Base-by-base conservation (phyloP, 2,888 invertebrate genomes). In the Danaus chrysippus region DNA sequence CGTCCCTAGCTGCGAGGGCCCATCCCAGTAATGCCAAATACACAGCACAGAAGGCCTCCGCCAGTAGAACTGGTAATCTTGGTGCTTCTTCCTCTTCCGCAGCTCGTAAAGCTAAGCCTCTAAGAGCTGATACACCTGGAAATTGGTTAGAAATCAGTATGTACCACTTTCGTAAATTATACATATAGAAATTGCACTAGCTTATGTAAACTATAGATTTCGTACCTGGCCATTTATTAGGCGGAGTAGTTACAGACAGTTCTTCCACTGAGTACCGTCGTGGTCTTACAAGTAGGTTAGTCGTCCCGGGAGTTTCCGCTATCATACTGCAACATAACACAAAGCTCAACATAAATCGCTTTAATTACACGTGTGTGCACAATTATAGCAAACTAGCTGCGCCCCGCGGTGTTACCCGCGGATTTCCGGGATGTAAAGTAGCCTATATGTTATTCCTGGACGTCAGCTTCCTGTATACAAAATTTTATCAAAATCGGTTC, bases 71-170 rank as follows among this genome's bases (percentile, higher is more conserved):
- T 71, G 96, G 96, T 56, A 99, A 91, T 66, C 97, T 95, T 0
- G 99, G 99, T 1, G 97, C 95, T 76, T 97, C 97, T 71, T 96
- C 96, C 76, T 98, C 97, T 77, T 99, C 99, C 70, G 98, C 97
- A 73, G 99, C 99, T 19, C 98, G 92, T 0, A 97, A 96, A 8
- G 99, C 90, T 52, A 99, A 91, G 0, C 98, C 97, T 34, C 98
- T 93, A 49, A 99, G 91, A 63, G 97, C 97, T 0, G 98, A 97
- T 0, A 99, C 99, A 11, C 99, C 91, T 91, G 49, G 11, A 8
- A 54, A 53, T 43, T 10, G 41, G 23, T 34, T 0, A 34, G 3
- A 8, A 3, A 6, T 34, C 23, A 23, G 23, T 34, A n/a, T n/a
- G n/a, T n/a, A 34, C 23, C 23, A 5, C 23, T 34, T 34, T 34